A percentile compares a stretch with the other conserved stretches of the same genome.
phyloP scores from a whole-genome alignment of 1,140 invertebrate genomes.

The Zaprionus kolodkinae region DNA sequence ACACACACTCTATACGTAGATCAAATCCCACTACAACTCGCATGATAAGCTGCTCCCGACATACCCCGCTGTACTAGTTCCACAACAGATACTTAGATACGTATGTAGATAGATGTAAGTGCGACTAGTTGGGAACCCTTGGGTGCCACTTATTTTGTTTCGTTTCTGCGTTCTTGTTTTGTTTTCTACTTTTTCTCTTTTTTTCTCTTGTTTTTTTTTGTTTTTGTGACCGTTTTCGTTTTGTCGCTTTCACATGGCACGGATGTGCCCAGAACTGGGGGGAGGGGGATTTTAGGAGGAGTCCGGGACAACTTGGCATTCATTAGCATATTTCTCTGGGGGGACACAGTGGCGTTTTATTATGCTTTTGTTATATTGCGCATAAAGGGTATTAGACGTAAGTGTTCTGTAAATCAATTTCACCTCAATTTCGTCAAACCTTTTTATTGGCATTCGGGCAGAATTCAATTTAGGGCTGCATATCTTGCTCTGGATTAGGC shows the following conservation, averaged over 20 bases:
- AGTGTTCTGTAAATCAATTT: slow-evolving; percentile 66
- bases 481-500: background rate
- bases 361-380: slow-evolving; percentile 66
- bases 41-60: slow-evolving; percentile 9
- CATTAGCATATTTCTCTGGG: slow-evolving; percentile 80
- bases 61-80: background rate
- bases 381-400: slow-evolving; percentile 65
- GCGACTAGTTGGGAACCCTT: slow-evolving; percentile 52
- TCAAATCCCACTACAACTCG: slow-evolving; percentile 7
- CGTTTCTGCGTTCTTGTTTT: slow-evolving; percentile 62
- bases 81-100: slow-evolving; percentile 14
- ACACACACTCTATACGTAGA: background rate
- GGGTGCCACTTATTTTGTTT: slow-evolving; percentile 77
- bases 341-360: slow-evolving; percentile 67
- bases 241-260: slow-evolving; percentile 28
- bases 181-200: slow-evolving; percentile 62
- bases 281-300: slow-evolving; percentile 4
- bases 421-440: slow-evolving; percentile 40
- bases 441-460: slow-evolving; percentile 6
- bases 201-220: slow-evolving; percentile 53
- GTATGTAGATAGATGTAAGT: slow-evolving; percentile 39
- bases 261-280: slow-evolving; percentile 8
- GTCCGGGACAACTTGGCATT: slow-evolving; percentile 58
- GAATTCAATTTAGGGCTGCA: slow-evolving; percentile 1
- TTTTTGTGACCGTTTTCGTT: slow-evolving; percentile 54